Conservation (phyloP, 2,888 invertebrate species). For the Sinhomidia bicolor region DNA sequence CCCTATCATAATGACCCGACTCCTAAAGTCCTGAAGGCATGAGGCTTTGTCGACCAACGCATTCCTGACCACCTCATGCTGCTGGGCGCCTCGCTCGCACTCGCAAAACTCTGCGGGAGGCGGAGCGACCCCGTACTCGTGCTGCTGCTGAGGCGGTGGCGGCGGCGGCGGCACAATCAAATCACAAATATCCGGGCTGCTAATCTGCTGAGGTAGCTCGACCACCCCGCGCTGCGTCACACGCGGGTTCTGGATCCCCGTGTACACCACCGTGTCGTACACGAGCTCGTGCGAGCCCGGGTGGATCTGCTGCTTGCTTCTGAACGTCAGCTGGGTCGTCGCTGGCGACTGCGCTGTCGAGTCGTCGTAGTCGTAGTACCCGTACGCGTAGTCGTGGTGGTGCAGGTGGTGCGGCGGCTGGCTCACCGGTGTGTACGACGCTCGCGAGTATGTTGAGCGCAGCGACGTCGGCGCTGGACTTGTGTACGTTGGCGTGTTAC, state of each 20-base stretch:
- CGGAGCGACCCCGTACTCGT: constrained; percentile 15
- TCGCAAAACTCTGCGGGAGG: constrained; percentile 58
- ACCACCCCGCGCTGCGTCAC: not conserved
- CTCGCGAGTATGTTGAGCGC: constrained; percentile 10
- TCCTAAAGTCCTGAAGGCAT: constrained; percentile 50
- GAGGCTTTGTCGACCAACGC: constrained; percentile 12
- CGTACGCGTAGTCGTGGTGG: not conserved
- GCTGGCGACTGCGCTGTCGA: not conserved
- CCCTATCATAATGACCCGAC: constrained; percentile 39
- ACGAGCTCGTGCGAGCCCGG: not conserved
- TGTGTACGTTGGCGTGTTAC: not conserved
- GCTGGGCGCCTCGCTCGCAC: not conserved
- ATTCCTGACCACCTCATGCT: not conserved
- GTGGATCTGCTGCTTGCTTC: constrained; percentile 33
- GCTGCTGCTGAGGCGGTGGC: constrained; percentile 16
- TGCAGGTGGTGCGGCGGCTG: not conserved
- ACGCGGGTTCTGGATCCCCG: constrained; percentile 15
- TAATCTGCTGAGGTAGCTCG: not conserved
- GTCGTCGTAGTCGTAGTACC: constrained; percentile 65
- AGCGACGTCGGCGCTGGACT: too few relatives aligned
- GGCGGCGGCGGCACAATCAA: constrained; percentile 59
- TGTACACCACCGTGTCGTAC: constrained; percentile 61
- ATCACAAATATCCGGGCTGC: constrained; percentile 59
- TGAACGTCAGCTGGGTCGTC: not conserved
- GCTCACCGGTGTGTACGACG: too few relatives aligned